Evolutionary conservation across 1,140 invertebrate genomes (phyloP).

Genomic region (Neodiprion fabricii): DNA sequence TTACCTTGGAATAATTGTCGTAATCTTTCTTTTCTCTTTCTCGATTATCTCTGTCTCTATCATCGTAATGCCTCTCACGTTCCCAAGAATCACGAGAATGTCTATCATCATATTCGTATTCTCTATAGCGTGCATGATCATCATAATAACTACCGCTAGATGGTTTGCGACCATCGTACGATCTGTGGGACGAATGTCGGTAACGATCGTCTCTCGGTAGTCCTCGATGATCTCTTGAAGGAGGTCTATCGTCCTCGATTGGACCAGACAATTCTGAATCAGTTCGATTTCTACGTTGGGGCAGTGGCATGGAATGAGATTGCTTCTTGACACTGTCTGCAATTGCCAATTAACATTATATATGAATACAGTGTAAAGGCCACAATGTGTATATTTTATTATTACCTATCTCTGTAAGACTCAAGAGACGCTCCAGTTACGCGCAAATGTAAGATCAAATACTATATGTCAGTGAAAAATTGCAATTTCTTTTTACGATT

Average conservation of each 20-base stretch:
- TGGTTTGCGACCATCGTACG: conserved; percentile 47
- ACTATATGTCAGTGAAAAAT: not conserved
- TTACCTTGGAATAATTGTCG: conserved; percentile 53
- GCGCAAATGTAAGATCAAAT: not conserved
- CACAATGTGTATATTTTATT: not conserved
- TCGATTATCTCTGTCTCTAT: conserved; percentile 44
- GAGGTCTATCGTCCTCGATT: conserved; percentile 52
- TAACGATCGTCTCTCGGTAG: conserved; percentile 46
- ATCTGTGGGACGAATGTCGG: conserved; percentile 44
- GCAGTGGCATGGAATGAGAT: conserved; percentile 41
- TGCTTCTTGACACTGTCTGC: conserved; percentile 44
- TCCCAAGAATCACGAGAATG: conserved; percentile 54
- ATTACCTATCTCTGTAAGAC: no score
- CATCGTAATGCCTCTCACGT: conserved; percentile 51
- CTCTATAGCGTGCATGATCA: conserved; percentile 53
- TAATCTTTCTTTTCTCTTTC: conserved; percentile 56
- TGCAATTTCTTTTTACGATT: not conserved
- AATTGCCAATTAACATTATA: conserved; percentile 20
- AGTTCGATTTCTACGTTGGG: conserved; percentile 46
- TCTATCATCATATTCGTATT: conserved; percentile 55
- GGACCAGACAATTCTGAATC: conserved; percentile 52
- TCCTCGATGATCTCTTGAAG: conserved; percentile 48
- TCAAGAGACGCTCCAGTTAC: not conserved
- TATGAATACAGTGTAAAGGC: not conserved
- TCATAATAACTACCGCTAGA: conserved; percentile 48